phyloP scores from a whole-genome alignment of 2,113 vertebrate genomes.

The Gobio gobio region DNA sequence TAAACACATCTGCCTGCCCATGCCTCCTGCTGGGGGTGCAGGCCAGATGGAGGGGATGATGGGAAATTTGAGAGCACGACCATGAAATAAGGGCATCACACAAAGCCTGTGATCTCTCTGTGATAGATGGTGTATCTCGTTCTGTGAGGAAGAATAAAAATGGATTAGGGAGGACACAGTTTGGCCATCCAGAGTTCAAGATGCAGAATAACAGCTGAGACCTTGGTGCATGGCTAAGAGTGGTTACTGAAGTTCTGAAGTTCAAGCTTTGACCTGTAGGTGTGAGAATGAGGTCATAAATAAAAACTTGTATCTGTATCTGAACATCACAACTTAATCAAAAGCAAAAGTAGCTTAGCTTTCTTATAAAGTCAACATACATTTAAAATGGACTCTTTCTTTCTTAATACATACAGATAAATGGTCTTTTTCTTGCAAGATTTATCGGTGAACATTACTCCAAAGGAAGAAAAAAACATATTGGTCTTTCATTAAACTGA shows the following conservation, averaged over 20 bases:
- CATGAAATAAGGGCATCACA: conserved; percentile 64
- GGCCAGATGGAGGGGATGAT: conserved; percentile 57
- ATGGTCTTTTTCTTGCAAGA: too few relatives aligned
- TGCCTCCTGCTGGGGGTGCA: conserved; percentile 51
- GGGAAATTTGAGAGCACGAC: conserved; percentile 65
- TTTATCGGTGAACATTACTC: not conserved
- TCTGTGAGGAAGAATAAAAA: not conserved
- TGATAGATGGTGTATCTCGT: conserved; percentile 71
- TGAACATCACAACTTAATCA: not conserved
- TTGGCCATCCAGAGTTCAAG: conserved; percentile 12
- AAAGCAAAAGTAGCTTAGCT: not conserved
- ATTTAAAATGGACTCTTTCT: not conserved
- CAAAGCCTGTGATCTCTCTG: conserved; percentile 66
- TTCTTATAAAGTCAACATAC: not conserved
- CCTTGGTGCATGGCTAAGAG: not conserved
- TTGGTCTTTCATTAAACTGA: not conserved
- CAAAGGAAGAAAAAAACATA: not conserved
- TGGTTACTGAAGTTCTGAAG: not conserved
- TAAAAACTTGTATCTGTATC: not conserved
- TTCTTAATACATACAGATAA: too few relatives aligned
- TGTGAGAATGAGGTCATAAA: not conserved
- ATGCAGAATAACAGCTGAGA: conserved; percentile 23
- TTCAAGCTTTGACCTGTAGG: not conserved
- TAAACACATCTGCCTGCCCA: conserved; percentile 56
- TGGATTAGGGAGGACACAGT: conserved; percentile 4